Conservation (phyloP, 2,888 invertebrate genomes). For the Polyploca ridens region DNA sequence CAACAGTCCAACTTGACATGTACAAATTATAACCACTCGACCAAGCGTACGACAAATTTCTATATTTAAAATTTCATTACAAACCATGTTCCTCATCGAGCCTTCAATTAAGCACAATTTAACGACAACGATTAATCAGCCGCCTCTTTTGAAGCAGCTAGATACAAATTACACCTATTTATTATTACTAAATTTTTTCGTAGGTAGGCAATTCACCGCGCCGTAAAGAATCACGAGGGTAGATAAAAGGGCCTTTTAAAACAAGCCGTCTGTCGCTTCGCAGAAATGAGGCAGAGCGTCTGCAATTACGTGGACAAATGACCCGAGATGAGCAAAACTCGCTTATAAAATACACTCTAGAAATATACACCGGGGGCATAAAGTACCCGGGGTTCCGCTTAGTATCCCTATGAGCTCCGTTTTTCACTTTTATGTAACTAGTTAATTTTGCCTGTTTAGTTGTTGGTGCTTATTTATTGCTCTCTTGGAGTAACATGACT, state of each 20-base stretch:
- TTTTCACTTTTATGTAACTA: constrained; percentile 42
- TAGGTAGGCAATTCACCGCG: constrained; percentile 25
- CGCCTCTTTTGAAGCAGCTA: constrained; percentile 14
- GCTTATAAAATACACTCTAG: constrained; percentile 40
- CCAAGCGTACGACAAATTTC: neutral
- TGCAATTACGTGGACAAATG: constrained; percentile 60
- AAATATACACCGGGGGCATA: constrained; percentile 29
- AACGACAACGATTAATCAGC: constrained; percentile 10
- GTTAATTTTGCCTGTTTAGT: constrained; percentile 33
- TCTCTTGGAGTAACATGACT: neutral
- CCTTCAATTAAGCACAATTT: constrained; percentile 6
- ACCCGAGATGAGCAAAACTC: constrained; percentile 44
- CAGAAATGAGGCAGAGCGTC: constrained; percentile 42
- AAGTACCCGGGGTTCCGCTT: constrained; percentile 13
- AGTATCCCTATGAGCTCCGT: constrained; percentile 19
- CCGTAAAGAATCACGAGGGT: constrained; percentile 19
- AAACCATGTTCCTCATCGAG: neutral
- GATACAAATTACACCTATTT: constrained; percentile 33
- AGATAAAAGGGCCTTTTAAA: constrained; percentile 46
- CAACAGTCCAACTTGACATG: constrained; percentile 3
- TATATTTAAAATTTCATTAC: neutral
- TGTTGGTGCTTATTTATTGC: neutral
- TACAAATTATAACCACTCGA: neutral
- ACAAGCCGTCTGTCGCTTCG: constrained; percentile 45
- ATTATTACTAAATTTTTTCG: constrained; percentile 28